These are phyloP conservation scores for Lasius platythorax DNA, from an alignment of 2,888 invertebrate species.

Conservation along the genomic window DNA sequence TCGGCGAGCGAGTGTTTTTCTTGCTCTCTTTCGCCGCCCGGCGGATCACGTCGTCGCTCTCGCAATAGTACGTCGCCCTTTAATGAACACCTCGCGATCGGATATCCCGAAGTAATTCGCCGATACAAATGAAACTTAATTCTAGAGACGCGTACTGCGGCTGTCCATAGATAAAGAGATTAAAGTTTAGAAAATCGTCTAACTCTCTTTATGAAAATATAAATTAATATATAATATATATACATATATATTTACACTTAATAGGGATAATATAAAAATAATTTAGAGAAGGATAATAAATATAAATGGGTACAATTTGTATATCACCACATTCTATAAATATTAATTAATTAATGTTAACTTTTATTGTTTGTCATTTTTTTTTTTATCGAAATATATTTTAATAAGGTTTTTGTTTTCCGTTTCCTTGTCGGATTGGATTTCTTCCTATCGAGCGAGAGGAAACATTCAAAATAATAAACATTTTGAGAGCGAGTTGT, in stretches of 20 bases:
- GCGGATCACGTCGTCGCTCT: conserved; percentile 43
- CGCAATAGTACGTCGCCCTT: conserved; percentile 47
- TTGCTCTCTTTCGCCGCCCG: conserved; percentile 40
- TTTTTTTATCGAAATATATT: neutral
- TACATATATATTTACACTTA: neutral
- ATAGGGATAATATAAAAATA: conserved; percentile 1
- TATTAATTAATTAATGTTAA: neutral
- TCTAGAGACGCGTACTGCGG: neutral
- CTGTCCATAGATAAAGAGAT: neutral
- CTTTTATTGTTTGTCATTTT: neutral
- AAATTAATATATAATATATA: neutral
- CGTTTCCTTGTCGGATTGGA: neutral
- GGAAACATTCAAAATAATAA: neutral
- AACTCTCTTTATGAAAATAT: neutral
- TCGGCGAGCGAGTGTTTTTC: conserved; percentile 53
- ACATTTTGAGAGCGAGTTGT: conserved; percentile 23
- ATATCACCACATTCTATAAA: too few species aligned
- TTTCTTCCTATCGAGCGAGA: neutral
- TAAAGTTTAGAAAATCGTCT: neutral
- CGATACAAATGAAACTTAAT: conserved; percentile 6
- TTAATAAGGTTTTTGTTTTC: neutral
- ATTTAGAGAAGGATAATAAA: neutral
- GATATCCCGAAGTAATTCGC: neutral
- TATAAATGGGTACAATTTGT: neutral
- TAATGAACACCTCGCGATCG: conserved; percentile 45